Evolutionary conservation across 1,140 invertebrate genomes (phyloP).

Genomic region (Agrilus planipennis): DNA sequence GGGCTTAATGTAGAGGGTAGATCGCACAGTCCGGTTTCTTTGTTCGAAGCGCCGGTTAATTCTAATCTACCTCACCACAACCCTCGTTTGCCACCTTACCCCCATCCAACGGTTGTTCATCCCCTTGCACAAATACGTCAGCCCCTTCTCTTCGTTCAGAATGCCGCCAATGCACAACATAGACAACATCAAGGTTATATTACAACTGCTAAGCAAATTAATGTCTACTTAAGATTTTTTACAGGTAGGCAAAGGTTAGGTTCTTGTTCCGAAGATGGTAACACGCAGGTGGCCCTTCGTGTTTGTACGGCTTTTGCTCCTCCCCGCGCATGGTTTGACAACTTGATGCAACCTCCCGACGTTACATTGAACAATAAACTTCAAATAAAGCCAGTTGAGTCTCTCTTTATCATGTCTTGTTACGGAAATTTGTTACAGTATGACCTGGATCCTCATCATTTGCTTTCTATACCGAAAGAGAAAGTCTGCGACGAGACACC

Average conservation of each 20-base stretch:
- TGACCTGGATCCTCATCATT: conserved; percentile 70
- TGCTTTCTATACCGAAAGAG: conserved; percentile 64
- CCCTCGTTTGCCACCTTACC: conserved; percentile 79
- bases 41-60: conserved; percentile 35
- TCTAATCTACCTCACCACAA: conserved; percentile 69
- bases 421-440: conserved; percentile 84
- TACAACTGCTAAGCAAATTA: no score
- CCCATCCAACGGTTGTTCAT: conserved; percentile 63
- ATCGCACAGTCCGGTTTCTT: conserved; percentile 57
- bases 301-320: conserved; percentile 69
- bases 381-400: conserved; percentile 54
- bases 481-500: conserved; percentile 83
- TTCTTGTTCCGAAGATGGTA: conserved; percentile 47
- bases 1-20: conserved; percentile 67
- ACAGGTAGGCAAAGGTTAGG: conserved; percentile 50
- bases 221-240: no score
- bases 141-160: conserved; percentile 39
- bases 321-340: conserved; percentile 57
- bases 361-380: conserved; percentile 21
- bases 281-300: conserved; percentile 47
- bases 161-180: conserved; percentile 23
- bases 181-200: conserved; percentile 14
- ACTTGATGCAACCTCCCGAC: conserved; percentile 32
- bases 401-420: conserved; percentile 81
- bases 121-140: conserved; percentile 81